phyloP scores from a whole-genome alignment of 2,888 invertebrate genomes.

The Folsomia candida region DNA sequence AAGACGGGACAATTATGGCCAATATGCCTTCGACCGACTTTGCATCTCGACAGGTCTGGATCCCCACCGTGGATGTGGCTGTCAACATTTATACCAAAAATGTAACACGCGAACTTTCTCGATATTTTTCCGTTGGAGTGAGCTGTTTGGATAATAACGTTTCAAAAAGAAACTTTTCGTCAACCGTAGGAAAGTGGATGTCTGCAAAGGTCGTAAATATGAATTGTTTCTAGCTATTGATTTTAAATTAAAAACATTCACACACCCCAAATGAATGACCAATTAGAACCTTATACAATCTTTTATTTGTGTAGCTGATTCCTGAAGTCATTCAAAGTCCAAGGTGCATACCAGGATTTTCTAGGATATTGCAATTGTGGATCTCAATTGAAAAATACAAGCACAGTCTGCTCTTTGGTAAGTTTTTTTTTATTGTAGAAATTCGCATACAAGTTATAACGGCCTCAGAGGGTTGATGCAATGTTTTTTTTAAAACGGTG shows the following conservation, averaged over 20 bases:
- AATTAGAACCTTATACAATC: no score
- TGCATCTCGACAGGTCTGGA: constrained; percentile 14
- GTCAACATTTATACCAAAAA: constrained; percentile 13
- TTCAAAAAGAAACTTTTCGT: constrained; percentile 25
- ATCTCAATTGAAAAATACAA: constrained; percentile 19
- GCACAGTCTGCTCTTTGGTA: constrained; percentile 4
- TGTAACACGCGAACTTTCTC: constrained; percentile 23
- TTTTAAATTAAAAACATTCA: no score
- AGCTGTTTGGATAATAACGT: constrained; percentile 20
- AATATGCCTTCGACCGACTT: constrained; percentile 22
- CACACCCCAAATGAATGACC: no score
- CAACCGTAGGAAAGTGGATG: constrained; percentile 29
- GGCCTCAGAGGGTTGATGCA: constrained; percentile 26
- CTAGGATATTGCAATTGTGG: constrained; percentile 27
- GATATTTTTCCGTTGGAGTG: constrained; percentile 25
- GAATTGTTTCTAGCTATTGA: background rate
- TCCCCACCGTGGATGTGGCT: constrained; percentile 15
- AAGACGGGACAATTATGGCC: constrained; percentile 31
- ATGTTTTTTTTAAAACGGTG: background rate
- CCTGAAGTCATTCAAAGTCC: constrained; percentile 22
- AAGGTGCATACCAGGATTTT: constrained; percentile 27
- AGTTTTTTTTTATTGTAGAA: constrained; percentile 1
- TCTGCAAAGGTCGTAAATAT: constrained; percentile 19
- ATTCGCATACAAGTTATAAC: constrained; percentile 31
- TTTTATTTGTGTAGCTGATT: constrained; percentile 18